Base-by-base conservation (phyloP, 2,113 vertebrate genomes). In the Istiophorus platypterus region DNA sequence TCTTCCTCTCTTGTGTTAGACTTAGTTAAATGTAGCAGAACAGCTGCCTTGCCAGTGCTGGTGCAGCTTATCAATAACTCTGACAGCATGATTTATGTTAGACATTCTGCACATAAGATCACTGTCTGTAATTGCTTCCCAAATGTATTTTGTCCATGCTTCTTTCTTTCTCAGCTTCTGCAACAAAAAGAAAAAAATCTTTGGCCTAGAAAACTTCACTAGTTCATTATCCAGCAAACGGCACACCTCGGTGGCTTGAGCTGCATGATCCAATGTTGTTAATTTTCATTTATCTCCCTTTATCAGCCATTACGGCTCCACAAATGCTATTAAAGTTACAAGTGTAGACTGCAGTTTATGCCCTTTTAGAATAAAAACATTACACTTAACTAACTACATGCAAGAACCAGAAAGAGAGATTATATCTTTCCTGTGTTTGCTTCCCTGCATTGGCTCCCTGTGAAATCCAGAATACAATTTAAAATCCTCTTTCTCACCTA, bases 1-100 rank as follows among this genome's bases (percentile, higher is more conserved):
- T 62, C 52, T 42, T 34, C 65, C 62, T 76, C 84, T 76, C 57
- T 39, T 2, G 63, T 52, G 86, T 88, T 84, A 87, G 82, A 87
- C 78, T 88, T 90, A 72, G 86, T 89, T 92, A 88, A 92, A 92
- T 89, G 90, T 87, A 88, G 89, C 89, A 80, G 84, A 92, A 89
- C 92, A 92, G 89, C 89, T 82, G 90, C 84, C 82, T 86, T 86
- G 39, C 80, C 82, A 57, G 81, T 82, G 85, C 78, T 61, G 76
- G 14, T 82, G 78, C 86, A 80, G 89, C 86, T 91, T 89, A 91
- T 91, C 93, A 91, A 94, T 91, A 92, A 88, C 90, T 74, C 84
- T 91, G 91, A 91, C 93, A 90, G 72, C 69, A 57, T 91, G 92
- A 94, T 92, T 88, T 90, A 92, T 89, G 85, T 52, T 77, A 72